Conservation (phyloP, 1,140 invertebrate genomes). For the Ceratosolen fusciceps region DNA sequence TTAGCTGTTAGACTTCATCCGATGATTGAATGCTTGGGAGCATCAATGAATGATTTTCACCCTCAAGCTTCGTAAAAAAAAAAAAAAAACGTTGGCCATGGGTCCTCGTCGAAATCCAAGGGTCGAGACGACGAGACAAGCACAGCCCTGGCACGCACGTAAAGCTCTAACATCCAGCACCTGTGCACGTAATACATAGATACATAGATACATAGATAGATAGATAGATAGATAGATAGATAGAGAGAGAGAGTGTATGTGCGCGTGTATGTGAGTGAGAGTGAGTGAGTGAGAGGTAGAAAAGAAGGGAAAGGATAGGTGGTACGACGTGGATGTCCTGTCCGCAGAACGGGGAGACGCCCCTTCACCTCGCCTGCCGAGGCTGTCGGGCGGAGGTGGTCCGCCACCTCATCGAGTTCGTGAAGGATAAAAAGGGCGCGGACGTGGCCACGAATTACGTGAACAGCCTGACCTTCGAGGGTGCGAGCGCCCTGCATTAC, state of each 20-base stretch:
- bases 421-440: conserved; percentile 81
- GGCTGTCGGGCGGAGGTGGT: conserved; percentile 90
- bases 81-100: neutral
- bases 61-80: conserved; percentile 12
- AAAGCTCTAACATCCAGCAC: neutral
- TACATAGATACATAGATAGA: too few species aligned
- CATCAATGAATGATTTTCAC: too few species aligned
- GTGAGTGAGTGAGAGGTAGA: too few species aligned
- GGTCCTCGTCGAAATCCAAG: neutral
- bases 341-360: conserved; percentile 91
- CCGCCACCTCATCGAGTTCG: conserved; percentile 86
- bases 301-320: neutral
- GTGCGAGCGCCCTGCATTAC: conserved; percentile 94
- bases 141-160: neutral
- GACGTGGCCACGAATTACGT: conserved; percentile 82
- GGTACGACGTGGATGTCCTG: neutral
- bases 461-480: conserved; percentile 88
- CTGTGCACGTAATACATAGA: too few species aligned
- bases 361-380: conserved; percentile 90
- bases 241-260: too few species aligned
- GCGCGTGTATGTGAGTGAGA: too few species aligned
- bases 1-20: too few species aligned
- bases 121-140: too few species aligned
- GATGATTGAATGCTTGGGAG: too few species aligned
- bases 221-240: too few species aligned